A percentile compares a stretch with the other conserved stretches of the same genome.
Evolutionary conservation across 2,888 invertebrate species (phyloP).

Genomic region (Leucania comma): DNA sequence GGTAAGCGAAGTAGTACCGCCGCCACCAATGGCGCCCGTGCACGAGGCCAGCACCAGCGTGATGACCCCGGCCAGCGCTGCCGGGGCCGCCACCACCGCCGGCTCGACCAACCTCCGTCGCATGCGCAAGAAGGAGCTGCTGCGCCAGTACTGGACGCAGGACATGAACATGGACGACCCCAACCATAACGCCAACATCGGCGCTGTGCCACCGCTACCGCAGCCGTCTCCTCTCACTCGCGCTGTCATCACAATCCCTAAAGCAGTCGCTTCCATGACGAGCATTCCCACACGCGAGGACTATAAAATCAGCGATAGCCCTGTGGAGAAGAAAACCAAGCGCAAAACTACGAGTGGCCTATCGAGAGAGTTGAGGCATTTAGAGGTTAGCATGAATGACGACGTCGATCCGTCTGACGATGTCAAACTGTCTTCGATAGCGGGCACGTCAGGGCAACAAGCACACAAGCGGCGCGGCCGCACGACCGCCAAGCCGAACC

Average conservation of each 20-base stretch:
- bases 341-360: slow-evolving; percentile 89
- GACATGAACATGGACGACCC: slow-evolving; percentile 96
- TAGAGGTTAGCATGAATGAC: slow-evolving; percentile 91
- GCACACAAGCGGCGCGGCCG: slow-evolving; percentile 81
- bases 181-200: slow-evolving; percentile 81
- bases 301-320: slow-evolving; percentile 93
- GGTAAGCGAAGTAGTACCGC: slow-evolving; percentile 88
- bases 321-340: slow-evolving; percentile 92
- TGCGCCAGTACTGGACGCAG: slow-evolving; percentile 95
- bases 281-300: slow-evolving; percentile 96
- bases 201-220: slow-evolving; percentile 89
- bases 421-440: slow-evolving; percentile 75
- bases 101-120: slow-evolving; percentile 95
- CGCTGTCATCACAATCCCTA: slow-evolving; percentile 95
- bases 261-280: slow-evolving; percentile 97
- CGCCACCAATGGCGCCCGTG: slow-evolving; percentile 79
- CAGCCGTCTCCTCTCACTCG: slow-evolving; percentile 92
- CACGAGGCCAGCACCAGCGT: slow-evolving; percentile 80
- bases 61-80: slow-evolving; percentile 81
- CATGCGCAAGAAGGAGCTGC: slow-evolving; percentile 97
- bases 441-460: slow-evolving; percentile 67
- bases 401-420: slow-evolving; percentile 87
- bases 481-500: slow-evolving; percentile 74
- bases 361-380: slow-evolving; percentile 92
- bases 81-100: slow-evolving; percentile 85